Conservation (phyloP, 2,113 vertebrate species). For the Hassar affinis region DNA sequence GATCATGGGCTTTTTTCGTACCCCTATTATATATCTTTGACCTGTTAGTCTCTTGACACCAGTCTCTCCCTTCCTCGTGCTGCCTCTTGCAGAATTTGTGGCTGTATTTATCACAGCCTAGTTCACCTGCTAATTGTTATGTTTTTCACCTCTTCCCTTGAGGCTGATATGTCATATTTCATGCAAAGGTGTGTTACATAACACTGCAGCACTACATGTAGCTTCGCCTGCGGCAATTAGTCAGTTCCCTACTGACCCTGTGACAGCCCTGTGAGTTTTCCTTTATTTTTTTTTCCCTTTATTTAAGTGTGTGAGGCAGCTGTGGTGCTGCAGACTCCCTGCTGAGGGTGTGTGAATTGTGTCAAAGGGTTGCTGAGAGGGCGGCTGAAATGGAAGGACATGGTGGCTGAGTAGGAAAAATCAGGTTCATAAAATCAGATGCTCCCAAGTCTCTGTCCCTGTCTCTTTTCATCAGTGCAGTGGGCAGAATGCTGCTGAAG, state of each 20-base stretch:
- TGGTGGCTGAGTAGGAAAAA: constrained; percentile 32
- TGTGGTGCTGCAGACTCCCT: constrained; percentile 5
- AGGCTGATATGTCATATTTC: not conserved
- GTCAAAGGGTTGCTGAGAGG: constrained; percentile 4
- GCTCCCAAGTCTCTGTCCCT: constrained; percentile 55
- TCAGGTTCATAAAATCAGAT: constrained; percentile 62
- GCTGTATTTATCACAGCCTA: not conserved
- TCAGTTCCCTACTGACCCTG: constrained; percentile 18
- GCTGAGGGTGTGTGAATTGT: constrained; percentile 8
- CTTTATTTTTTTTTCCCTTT: not conserved
- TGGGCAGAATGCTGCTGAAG: constrained; percentile 27
- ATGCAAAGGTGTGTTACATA: not conserved
- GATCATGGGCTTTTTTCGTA: not conserved
- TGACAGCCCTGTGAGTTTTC: not conserved
- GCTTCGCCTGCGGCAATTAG: constrained; percentile 3
- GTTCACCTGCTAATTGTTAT: not conserved
- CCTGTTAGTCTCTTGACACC: constrained; percentile 10
- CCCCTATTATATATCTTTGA: not conserved
- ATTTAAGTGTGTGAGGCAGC: constrained; percentile 4
- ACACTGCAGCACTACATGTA: constrained; percentile 20
- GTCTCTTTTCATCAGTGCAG: constrained; percentile 62
- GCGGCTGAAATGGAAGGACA: constrained; percentile 21
- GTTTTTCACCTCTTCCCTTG: constrained; percentile 6
- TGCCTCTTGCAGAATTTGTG: not conserved
- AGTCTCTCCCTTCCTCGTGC: not conserved